A percentile compares a stretch with the other conserved stretches of the same genome.
These are phyloP conservation scores for Trissolcus brochymenae DNA, from an alignment of 2,888 invertebrate species.

Conservation along the genomic window DNA sequence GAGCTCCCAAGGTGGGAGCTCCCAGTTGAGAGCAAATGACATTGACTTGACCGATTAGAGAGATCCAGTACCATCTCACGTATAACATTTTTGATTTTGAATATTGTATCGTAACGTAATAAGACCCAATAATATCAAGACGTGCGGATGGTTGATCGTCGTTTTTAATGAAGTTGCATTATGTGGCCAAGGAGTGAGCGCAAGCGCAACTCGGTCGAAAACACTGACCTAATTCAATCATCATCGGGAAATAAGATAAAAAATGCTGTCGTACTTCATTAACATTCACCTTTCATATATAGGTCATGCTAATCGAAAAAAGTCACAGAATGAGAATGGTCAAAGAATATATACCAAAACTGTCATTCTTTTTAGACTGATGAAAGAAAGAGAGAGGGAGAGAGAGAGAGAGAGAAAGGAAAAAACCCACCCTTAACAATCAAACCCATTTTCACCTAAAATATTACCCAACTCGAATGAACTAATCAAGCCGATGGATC, in stretches of 20 bases:
- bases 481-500: too few relatives aligned
- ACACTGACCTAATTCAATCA: slow-evolving; percentile 76
- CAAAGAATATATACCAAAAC: not conserved
- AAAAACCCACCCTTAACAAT: too few relatives aligned
- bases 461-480: too few relatives aligned
- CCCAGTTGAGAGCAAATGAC: too few relatives aligned
- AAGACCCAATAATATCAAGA: slow-evolving; percentile 64
- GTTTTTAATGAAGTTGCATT: slow-evolving; percentile 74
- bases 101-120: slow-evolving; percentile 17
- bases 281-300: slow-evolving; percentile 34
- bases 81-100: too few relatives aligned
- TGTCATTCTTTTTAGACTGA: slow-evolving; percentile 1
- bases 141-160: slow-evolving; percentile 70
- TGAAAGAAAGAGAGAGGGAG: too few relatives aligned
- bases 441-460: too few relatives aligned
- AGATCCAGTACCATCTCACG: too few relatives aligned
- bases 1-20: too few relatives aligned
- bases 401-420: too few relatives aligned
- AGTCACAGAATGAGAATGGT: not conserved
- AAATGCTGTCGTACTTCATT: slow-evolving; percentile 47
- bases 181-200: slow-evolving; percentile 67
- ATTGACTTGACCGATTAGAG: too few relatives aligned
- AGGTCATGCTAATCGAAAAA: slow-evolving; percentile 28
- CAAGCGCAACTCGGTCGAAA: slow-evolving; percentile 74
- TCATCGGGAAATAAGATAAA: slow-evolving; percentile 61